phyloP scores from a whole-genome alignment of 2,113 vertebrate genomes.

The Diphyllodes magnificus region DNA sequence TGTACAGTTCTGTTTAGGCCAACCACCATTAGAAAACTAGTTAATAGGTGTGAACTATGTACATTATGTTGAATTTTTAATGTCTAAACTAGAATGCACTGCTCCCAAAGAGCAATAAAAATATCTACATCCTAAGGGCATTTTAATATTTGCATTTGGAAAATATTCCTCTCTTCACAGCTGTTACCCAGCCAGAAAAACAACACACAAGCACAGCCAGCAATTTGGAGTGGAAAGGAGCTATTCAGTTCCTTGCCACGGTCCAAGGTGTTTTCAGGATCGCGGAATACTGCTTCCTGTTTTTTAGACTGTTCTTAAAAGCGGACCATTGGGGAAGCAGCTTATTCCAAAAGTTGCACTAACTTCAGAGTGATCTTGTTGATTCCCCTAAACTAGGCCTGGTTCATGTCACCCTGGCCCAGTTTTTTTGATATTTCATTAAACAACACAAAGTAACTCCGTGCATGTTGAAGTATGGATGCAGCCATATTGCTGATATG shows the following conservation, averaged over 20 bases:
- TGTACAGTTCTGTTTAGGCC: not conserved
- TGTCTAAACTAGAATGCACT: not conserved
- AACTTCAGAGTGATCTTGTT: not conserved
- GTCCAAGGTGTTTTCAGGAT: conserved; percentile 32
- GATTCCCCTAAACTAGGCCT: not conserved
- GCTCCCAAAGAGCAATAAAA: not conserved
- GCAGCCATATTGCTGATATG: not conserved
- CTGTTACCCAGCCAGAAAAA: conserved; percentile 6
- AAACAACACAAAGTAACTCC: not conserved
- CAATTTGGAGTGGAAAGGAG: not conserved
- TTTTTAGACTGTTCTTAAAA: conserved; percentile 17
- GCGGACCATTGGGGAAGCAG: not conserved
- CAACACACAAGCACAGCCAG: not conserved
- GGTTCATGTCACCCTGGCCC: not conserved
- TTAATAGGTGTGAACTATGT: not conserved
- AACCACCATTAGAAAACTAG: not conserved
- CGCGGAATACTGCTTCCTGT: conserved; percentile 7
- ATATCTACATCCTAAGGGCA: not conserved
- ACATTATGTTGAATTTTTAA: not conserved
- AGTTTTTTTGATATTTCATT: not conserved
- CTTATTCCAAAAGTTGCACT: not conserved
- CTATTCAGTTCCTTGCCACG: conserved; percentile 42
- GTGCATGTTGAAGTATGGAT: not conserved
- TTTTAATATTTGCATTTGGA: not conserved
- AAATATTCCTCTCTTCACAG: not conserved